These are phyloP conservation scores for Brachystomella parvula DNA, from an alignment of 1,140 invertebrate species.

Conservation along the genomic window DNA sequence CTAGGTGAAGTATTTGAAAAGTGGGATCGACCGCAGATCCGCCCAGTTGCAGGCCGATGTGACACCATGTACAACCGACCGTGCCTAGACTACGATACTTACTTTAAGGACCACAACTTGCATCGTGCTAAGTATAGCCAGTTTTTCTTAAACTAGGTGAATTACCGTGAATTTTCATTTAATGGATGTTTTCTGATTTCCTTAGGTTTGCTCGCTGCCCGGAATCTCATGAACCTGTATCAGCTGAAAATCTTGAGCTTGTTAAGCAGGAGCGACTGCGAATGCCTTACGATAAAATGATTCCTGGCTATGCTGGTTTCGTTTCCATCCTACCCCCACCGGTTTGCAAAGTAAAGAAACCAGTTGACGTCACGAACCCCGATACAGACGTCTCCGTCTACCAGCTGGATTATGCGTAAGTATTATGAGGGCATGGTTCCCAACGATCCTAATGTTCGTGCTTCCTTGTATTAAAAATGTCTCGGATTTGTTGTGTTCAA, in stretches of 20 bases:
- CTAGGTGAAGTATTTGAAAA: constrained; percentile 28
- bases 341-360: constrained; percentile 35
- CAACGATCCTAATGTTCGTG: too few species aligned
- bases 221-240: constrained; percentile 17
- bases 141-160: neutral
- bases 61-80: constrained; percentile 34
- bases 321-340: constrained; percentile 21
- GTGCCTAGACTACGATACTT: constrained; percentile 27
- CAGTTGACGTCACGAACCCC: constrained; percentile 21
- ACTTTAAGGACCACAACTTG: constrained; percentile 34
- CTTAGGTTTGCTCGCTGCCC: constrained; percentile 27
- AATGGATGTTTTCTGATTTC: neutral
- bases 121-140: constrained; percentile 23
- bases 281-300: constrained; percentile 31
- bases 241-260: constrained; percentile 28
- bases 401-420: constrained; percentile 27
- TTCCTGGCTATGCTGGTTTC: constrained; percentile 23
- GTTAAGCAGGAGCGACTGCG: constrained; percentile 28
- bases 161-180: neutral
- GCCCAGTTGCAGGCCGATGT: constrained; percentile 24
- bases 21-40: constrained; percentile 31
- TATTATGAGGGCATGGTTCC: too few species aligned
- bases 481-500: too few species aligned
- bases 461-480: too few species aligned
- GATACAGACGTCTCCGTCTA: constrained; percentile 29